phyloP scores from a whole-genome alignment of 2,113 vertebrate genomes.

The Porphyrio hochstetteri region DNA sequence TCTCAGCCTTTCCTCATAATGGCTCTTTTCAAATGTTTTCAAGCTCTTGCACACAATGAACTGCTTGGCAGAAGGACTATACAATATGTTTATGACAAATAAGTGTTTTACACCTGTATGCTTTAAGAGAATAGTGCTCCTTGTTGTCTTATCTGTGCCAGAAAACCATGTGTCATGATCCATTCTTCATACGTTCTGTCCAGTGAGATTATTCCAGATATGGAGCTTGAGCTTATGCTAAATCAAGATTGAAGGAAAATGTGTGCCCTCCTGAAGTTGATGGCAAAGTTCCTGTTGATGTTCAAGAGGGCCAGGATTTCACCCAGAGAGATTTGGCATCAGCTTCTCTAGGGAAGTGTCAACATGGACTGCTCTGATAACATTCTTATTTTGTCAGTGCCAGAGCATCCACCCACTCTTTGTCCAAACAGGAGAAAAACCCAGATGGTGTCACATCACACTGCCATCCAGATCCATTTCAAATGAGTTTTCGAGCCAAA shows the following conservation, averaged over 20 bases:
- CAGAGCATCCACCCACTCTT: conserved; percentile 20
- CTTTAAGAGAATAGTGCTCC: not conserved
- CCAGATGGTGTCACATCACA: conserved; percentile 32
- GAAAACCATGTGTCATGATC: not conserved
- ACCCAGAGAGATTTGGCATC: not conserved
- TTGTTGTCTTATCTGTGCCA: not conserved
- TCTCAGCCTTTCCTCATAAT: too few relatives aligned
- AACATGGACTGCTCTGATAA: not conserved
- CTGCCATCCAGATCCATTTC: conserved; percentile 18
- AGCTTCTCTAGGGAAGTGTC: not conserved
- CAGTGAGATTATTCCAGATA: not conserved
- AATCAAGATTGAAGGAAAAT: not conserved
- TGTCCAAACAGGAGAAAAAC: conserved; percentile 45
- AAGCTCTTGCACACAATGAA: not conserved
- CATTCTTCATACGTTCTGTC: not conserved
- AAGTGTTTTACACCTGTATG: not conserved
- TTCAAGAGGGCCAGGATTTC: conserved; percentile 9
- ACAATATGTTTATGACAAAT: not conserved
- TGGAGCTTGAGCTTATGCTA: not conserved
- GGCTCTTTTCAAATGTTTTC: not conserved
- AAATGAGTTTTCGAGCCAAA: conserved; percentile 7
- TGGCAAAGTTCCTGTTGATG: conserved; percentile 11
- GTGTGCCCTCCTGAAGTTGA: not conserved
- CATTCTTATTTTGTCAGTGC: conserved; percentile 12
- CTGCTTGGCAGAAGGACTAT: not conserved